These are phyloP conservation scores for Amiota communis DNA, from an alignment of 2,888 invertebrate species.

Conservation along the genomic window DNA sequence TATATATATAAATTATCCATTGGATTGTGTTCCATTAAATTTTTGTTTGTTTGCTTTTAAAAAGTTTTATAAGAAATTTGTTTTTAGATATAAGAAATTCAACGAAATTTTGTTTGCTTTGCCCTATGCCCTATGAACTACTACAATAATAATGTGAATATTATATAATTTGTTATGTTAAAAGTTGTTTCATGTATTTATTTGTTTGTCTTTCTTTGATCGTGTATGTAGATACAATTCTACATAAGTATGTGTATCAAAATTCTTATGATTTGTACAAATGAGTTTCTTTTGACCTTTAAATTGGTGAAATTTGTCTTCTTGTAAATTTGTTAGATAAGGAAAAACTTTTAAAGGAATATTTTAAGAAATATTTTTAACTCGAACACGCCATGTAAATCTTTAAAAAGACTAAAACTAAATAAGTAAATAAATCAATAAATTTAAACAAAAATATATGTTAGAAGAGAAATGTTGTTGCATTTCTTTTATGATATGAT, in stretches of 20 bases:
- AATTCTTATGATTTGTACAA: not conserved
- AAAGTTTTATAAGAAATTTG: slow-evolving; percentile 20
- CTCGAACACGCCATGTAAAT: slow-evolving; percentile 34
- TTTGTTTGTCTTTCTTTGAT: not conserved
- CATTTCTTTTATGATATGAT: not conserved
- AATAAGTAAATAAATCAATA: too few relatives aligned
- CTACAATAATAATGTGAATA: too few relatives aligned
- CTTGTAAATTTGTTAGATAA: not conserved
- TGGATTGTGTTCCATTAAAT: slow-evolving; percentile 43
- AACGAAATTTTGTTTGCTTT: slow-evolving; percentile 7
- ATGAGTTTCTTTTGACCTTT: not conserved
- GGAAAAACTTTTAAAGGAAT: not conserved
- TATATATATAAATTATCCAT: slow-evolving; percentile 31
- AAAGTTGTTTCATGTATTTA: not conserved
- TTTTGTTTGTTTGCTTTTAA: slow-evolving; percentile 37
- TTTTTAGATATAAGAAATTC: slow-evolving; percentile 39
- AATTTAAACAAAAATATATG: too few relatives aligned
- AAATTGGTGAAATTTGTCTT: not conserved
- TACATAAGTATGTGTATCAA: not conserved
- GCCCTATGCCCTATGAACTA: slow-evolving; percentile 10
- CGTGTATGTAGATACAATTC: not conserved
- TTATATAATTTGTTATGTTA: not conserved
- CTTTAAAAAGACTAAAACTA: too few relatives aligned
- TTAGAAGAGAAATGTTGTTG: not conserved
- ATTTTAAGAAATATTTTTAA: not conserved